Base-by-base conservation (phyloP, 2,888 invertebrate species). In the Drosophila atripex region DNA sequence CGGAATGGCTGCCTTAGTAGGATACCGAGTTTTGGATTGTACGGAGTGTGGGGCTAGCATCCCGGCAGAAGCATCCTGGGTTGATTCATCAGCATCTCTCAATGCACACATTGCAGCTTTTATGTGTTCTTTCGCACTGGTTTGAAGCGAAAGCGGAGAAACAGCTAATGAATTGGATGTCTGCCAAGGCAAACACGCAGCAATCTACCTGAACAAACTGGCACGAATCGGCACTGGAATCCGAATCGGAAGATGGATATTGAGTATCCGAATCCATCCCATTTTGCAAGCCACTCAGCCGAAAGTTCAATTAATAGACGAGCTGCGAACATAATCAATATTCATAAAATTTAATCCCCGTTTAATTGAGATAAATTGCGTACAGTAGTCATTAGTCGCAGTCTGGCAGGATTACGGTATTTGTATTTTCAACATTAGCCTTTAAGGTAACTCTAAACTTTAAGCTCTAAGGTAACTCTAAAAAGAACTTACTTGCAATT, bases 291-390 rank as follows among this genome's bases (percentile, higher is more conserved):
- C 65, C 52, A 45, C 9, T 18, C 18, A 41, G 21, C 21, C 43
- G 21, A 43, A 25, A 52, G 28, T 65, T 46, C 46, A 64, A 64
- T 65, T 64, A 64, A 64, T 30, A 49, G 49, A 41, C 30, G 41
- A 30, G 43, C 38, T 2, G 28, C 59, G 12, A 7, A 45, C 57
- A 71, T 73, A 79, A 85, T 79, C 86, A 82, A 85, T 85, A 79
- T 71, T 78, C 78, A 71, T 73, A 78, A 82, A 76, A 73, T 76
- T 65, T 73, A 71, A 79, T 78, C 47, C 65, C 41, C 52, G 53
- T 69, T 85, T 85, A 79, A 79, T 79, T 78, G 69, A 75, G 82
- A 79, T 78, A 71, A 71, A 79, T 82, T 71, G 60, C 83, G 3
- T 46, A 47, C 50, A 60, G 38, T 35, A n/a, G 7, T 35, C 2